A percentile compares a stretch with the other conserved stretches of the same genome.
phyloP scores from a whole-genome alignment of 2,113 vertebrate species.

The Petroica traversi region DNA sequence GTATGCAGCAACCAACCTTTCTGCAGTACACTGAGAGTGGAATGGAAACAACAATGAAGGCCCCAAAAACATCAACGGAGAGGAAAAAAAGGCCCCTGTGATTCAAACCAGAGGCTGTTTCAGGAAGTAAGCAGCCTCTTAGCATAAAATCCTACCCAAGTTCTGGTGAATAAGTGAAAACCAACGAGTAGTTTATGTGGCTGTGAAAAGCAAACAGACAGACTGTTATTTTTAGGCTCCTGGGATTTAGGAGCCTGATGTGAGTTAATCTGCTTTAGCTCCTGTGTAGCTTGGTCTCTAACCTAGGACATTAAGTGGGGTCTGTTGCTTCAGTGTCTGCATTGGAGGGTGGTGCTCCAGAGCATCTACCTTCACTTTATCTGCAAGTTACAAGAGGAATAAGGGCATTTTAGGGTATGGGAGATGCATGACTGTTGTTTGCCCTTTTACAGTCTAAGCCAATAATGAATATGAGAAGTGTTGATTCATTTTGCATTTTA shows the following conservation, averaged over 20 bases:
- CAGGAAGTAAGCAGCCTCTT: background rate
- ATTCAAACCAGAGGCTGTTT: background rate
- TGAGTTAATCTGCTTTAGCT: background rate
- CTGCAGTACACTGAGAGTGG: background rate
- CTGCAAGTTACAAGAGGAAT: background rate
- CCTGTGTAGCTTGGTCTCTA: background rate
- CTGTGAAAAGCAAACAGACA: background rate
- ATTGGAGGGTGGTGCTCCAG: background rate
- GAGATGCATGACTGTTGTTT: background rate
- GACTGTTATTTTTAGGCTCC: background rate
- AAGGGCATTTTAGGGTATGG: background rate
- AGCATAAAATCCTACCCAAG: background rate
- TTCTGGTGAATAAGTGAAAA: background rate
- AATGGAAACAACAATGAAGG: background rate
- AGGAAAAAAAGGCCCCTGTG: background rate
- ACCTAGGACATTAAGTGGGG: background rate
- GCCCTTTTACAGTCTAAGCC: background rate
- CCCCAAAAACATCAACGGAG: background rate
- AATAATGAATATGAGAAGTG: background rate
- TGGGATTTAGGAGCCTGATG: background rate
- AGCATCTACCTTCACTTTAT: background rate
- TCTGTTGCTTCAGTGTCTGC: background rate
- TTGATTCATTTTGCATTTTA: background rate
- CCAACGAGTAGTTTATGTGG: background rate
- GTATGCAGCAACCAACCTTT: background rate